Evolutionary conservation across 2,113 vertebrate genomes (phyloP).

Genomic region (Hassar affinis): DNA sequence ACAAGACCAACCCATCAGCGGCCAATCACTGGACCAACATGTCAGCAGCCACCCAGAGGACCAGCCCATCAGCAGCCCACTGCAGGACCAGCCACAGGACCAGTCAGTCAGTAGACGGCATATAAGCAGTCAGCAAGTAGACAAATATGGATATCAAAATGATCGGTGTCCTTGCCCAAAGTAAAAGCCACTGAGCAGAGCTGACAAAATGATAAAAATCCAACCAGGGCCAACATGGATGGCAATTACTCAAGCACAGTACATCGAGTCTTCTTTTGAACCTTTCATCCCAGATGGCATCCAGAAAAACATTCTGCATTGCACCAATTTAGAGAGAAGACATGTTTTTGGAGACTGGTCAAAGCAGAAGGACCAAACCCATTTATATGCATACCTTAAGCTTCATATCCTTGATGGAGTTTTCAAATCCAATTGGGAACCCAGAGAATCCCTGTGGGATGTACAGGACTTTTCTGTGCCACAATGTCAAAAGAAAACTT

Average conservation of each 20-base stretch:
- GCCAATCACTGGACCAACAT: slow-evolving; percentile 29
- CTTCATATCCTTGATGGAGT: slow-evolving; percentile 46
- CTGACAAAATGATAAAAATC: slow-evolving; percentile 30
- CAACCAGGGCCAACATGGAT: slow-evolving; percentile 35
- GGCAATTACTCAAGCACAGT: slow-evolving; percentile 37
- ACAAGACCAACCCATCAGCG: too few relatives aligned
- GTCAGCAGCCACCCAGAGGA: not conserved
- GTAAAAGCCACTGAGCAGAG: slow-evolving; percentile 35
- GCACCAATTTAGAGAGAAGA: slow-evolving; percentile 41
- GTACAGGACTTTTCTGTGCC: slow-evolving; percentile 34
- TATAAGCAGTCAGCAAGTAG: slow-evolving; percentile 7
- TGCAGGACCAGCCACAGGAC: slow-evolving; percentile 20
- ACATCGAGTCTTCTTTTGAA: slow-evolving; percentile 26
- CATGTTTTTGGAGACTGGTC: slow-evolving; percentile 40
- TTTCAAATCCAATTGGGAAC: slow-evolving; percentile 35
- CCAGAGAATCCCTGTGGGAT: slow-evolving; percentile 47
- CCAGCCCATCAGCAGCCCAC: not conserved
- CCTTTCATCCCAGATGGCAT: not conserved
- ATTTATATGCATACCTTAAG: slow-evolving; percentile 39
- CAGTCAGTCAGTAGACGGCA: not conserved
- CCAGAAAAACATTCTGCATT: slow-evolving; percentile 42
- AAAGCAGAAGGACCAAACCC: slow-evolving; percentile 45
- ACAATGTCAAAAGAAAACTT: slow-evolving; percentile 23
- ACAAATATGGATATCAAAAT: slow-evolving; percentile 45
- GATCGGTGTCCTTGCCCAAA: slow-evolving; percentile 37